Evolutionary conservation across 2,797 vertebrate species (phyloP).

Genomic region (Thunnus albacares): DNA sequence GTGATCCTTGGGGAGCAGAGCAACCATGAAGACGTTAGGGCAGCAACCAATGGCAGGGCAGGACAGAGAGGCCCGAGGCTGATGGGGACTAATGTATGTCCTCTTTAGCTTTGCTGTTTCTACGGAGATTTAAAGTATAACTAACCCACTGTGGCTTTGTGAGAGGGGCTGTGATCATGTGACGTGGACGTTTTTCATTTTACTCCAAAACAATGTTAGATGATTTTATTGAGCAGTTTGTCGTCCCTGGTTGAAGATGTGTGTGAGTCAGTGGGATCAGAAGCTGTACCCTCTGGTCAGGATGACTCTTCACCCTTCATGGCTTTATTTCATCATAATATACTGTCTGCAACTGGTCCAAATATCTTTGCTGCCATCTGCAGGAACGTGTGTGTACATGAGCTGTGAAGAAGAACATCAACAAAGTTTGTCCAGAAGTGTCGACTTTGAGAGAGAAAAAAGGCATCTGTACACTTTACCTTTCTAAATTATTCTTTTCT

Average conservation of each 20-base stretch:
- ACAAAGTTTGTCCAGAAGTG: neutral
- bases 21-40: constrained; percentile 34
- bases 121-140: constrained; percentile 28
- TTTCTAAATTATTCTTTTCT: no score
- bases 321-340: neutral
- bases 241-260: neutral
- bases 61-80: constrained; percentile 40
- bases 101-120: constrained; percentile 33
- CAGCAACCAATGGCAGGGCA: constrained; percentile 47
- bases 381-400: constrained; percentile 32
- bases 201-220: neutral
- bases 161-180: constrained; percentile 2
- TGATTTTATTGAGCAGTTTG: neutral
- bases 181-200: neutral
- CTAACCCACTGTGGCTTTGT: neutral
- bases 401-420: neutral
- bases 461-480: no score
- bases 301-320: neutral
- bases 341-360: neutral
- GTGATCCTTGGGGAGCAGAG: constrained; percentile 62
- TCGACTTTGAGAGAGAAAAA: no score
- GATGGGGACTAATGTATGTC: constrained; percentile 44
- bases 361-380: constrained; percentile 68
- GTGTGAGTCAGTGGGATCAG: neutral
- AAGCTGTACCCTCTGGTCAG: constrained; percentile 1